Conservation (phyloP, 2,113 vertebrate species). For the Morone chrysops region DNA sequence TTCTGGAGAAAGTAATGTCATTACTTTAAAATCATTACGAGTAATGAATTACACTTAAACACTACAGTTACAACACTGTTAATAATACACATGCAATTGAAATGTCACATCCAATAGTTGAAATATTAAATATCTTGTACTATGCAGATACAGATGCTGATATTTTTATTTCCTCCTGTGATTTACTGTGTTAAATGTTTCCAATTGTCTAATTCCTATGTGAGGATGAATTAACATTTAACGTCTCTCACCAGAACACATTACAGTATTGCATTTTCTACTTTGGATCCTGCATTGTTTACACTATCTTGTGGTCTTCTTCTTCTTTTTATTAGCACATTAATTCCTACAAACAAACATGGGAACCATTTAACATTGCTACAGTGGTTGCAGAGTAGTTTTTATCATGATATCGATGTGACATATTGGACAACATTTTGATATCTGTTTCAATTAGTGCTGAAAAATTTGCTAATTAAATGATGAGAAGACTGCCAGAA, state of each 20-base stretch:
- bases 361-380: background rate
- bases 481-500: background rate
- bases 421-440: background rate
- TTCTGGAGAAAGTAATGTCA: too few species aligned
- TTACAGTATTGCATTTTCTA: background rate
- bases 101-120: background rate
- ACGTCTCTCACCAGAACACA: background rate
- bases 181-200: conserved; percentile 15
- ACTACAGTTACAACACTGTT: too few species aligned
- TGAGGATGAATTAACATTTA: conserved; percentile 16
- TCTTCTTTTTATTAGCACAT: too few species aligned
- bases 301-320: too few species aligned
- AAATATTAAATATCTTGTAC: background rate
- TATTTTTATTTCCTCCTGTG: conserved; percentile 10
- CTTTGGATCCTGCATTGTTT: too few species aligned
- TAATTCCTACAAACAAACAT: too few species aligned
- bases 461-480: background rate
- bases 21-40: too few species aligned
- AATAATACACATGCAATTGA: background rate
- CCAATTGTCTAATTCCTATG: background rate
- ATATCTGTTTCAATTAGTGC: background rate
- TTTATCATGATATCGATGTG: background rate
- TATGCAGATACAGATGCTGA: too few species aligned
- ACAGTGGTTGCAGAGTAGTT: background rate
- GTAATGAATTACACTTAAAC: too few species aligned